Conservation (phyloP, 2,113 vertebrate genomes). For the Corapipo altera region DNA sequence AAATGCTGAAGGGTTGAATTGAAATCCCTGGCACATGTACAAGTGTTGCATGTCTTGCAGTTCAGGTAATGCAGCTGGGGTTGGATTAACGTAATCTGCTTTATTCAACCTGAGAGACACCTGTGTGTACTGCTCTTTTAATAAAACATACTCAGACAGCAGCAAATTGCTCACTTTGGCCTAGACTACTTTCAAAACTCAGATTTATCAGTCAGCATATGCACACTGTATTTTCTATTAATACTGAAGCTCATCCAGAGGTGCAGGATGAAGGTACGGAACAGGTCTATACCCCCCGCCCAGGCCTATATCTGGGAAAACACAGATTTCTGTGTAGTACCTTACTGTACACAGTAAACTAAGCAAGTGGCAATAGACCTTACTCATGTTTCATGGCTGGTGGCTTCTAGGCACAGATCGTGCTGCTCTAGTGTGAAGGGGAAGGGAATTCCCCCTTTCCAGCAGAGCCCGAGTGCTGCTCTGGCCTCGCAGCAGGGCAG, state of each 20-base stretch:
- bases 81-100: background rate
- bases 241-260: background rate
- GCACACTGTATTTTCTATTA: background rate
- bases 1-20: background rate
- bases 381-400: fast-evolving
- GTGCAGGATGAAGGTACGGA: background rate
- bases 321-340: background rate
- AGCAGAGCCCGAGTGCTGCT: background rate
- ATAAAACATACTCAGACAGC: background rate
- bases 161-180: background rate
- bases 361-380: background rate
- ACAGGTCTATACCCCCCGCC: too few relatives aligned
- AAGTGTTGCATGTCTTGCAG: background rate
- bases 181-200: background rate
- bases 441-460: background rate
- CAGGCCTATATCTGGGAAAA: background rate
- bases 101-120: background rate
- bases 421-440: background rate
- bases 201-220: background rate
- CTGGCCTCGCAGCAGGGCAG: fast-evolving
- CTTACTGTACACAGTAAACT: background rate
- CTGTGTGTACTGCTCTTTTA: background rate
- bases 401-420: background rate
- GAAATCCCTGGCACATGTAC: background rate
- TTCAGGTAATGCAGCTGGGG: background rate